A percentile compares a stretch with the other conserved stretches of the same genome.
Conservation (phyloP, 2,888 invertebrate genomes). For the Monopis laevigella region DNA sequence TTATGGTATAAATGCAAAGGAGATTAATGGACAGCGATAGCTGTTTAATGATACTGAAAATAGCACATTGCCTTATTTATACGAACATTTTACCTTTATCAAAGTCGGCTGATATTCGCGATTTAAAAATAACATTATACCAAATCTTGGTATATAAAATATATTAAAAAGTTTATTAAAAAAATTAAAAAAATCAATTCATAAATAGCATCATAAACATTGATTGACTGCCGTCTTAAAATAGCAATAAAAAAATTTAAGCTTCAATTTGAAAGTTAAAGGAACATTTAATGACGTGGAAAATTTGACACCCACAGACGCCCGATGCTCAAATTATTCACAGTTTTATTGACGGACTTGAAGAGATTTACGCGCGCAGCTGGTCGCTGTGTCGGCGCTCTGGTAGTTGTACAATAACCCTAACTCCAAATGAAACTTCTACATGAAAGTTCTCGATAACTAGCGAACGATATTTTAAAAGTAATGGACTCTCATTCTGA, state of each 20-base stretch:
- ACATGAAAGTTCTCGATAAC: constrained; percentile 10
- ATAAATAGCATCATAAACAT: too few relatives aligned
- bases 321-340: constrained; percentile 38
- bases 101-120: too few relatives aligned
- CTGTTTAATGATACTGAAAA: too few relatives aligned
- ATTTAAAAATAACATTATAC: too few relatives aligned
- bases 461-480: constrained; percentile 12
- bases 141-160: too few relatives aligned
- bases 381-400: too few relatives aligned
- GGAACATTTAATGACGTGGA: constrained; percentile 48
- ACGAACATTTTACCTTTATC: too few relatives aligned
- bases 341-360: constrained; percentile 40
- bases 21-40: too few relatives aligned
- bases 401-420: constrained; percentile 6
- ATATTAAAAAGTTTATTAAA: too few relatives aligned
- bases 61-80: too few relatives aligned
- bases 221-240: constrained; percentile 23
- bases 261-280: constrained; percentile 36
- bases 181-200: too few relatives aligned
- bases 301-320: constrained; percentile 53
- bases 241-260: constrained; percentile 29
- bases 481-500: constrained; percentile 8
- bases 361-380: constrained; percentile 28
- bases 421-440: constrained; percentile 5
- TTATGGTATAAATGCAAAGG: too few relatives aligned